phyloP scores from a whole-genome alignment of 2,113 vertebrate species.

The Eulacestoma nigropectus region DNA sequence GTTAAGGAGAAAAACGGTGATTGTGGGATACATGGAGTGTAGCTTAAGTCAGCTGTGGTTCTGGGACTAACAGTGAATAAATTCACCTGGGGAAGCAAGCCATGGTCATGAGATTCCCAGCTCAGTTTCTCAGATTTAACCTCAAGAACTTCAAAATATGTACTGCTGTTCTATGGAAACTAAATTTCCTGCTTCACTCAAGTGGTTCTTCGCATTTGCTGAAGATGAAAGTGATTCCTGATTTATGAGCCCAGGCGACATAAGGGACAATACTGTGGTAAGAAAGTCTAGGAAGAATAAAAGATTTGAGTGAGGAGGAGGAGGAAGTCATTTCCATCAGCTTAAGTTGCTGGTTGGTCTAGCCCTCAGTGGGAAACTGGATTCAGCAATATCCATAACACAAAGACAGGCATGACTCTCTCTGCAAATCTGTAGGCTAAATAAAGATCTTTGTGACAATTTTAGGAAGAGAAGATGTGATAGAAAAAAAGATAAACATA shows the following conservation, averaged over 20 bases:
- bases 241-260: neutral
- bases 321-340: neutral
- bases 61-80: neutral
- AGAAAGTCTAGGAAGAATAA: neutral
- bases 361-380: neutral
- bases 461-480: neutral
- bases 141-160: neutral
- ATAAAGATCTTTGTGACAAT: neutral
- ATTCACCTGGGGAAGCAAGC: neutral
- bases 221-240: neutral
- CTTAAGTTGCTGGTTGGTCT: neutral
- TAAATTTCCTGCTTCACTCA: neutral
- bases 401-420: neutral
- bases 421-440: neutral
- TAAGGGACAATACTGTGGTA: neutral
- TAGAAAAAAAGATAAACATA: neutral
- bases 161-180: neutral
- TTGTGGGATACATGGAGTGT: neutral
- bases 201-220: neutral
- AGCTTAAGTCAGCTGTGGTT: neutral
- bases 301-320: neutral
- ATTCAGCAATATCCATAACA: neutral
- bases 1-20: neutral
- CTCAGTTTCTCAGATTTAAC: neutral
- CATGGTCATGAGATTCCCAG: neutral